Evolutionary conservation across 2,888 invertebrate genomes (phyloP).

Genomic region (Auanema sp.): DNA sequence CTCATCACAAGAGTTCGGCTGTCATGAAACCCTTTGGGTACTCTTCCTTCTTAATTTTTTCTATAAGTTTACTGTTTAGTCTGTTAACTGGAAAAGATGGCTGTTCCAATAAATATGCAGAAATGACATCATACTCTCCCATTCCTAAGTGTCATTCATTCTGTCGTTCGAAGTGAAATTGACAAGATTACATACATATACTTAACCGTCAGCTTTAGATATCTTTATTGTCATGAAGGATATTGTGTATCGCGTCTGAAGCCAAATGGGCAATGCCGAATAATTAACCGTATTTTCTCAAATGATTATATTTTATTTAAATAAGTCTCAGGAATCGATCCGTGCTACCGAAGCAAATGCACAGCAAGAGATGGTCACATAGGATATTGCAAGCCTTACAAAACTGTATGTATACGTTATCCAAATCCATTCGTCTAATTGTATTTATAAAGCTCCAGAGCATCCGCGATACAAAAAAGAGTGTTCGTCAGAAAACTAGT

Average conservation of each 20-base stretch:
- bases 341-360: conserved; percentile 1
- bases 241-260: not conserved
- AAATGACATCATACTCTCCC: no score
- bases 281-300: not conserved
- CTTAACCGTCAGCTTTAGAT: not conserved
- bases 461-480: no score
- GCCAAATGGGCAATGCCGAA: not conserved
- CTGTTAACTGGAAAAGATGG: no score
- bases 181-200: not conserved
- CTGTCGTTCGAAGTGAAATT: not conserved
- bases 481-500: not conserved
- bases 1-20: no score
- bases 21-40: no score
- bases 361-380: not conserved
- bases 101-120: no score
- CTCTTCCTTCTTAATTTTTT: no score
- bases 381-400: not conserved
- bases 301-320: not conserved
- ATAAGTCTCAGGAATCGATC: conserved; percentile 1
- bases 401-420: not conserved
- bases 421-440: no score
- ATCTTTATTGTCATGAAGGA: not conserved
- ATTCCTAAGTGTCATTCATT: no score
- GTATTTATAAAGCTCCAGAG: no score
- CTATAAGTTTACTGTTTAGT: no score